Conservation (phyloP, 2,113 vertebrate genomes). For the Seriola aureovittata region DNA sequence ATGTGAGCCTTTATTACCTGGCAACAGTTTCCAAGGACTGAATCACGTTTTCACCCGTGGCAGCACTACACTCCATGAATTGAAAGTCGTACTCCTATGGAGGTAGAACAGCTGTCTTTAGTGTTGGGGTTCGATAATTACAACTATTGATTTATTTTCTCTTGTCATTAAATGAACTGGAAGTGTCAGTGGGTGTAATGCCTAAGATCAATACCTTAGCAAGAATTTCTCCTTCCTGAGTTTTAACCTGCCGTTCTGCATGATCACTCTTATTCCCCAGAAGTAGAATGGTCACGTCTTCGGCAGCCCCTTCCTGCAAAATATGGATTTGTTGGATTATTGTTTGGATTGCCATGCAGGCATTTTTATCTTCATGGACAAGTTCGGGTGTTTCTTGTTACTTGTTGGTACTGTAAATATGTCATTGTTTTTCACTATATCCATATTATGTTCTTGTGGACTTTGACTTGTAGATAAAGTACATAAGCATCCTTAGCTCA, state of each 20-base stretch:
- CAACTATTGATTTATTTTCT: background rate
- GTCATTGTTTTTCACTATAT: background rate
- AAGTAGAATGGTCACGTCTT: constrained; percentile 85
- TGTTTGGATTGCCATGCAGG: background rate
- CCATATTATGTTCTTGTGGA: background rate
- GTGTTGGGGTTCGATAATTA: background rate
- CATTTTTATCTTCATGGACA: background rate
- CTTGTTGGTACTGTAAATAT: background rate
- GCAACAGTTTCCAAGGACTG: constrained; percentile 86
- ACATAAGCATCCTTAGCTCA: no score
- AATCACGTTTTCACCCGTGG: constrained; percentile 89
- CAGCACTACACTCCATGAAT: constrained; percentile 93
- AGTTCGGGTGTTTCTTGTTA: background rate
- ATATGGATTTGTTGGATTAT: constrained; percentile 21
- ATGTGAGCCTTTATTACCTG: constrained; percentile 83
- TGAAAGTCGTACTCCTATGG: constrained; percentile 87
- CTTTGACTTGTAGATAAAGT: no score
- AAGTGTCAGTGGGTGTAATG: background rate
- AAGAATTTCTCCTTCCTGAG: constrained; percentile 83
- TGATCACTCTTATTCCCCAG: constrained; percentile 94
- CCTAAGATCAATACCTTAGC: constrained; percentile 85
- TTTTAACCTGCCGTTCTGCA: constrained; percentile 82
- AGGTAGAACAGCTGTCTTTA: constrained; percentile 15
- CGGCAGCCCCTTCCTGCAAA: constrained; percentile 86
- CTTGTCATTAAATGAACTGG: background rate